Evolutionary conservation across 1,140 invertebrate species (phyloP).

Genomic region (Neodiprion pinetum): DNA sequence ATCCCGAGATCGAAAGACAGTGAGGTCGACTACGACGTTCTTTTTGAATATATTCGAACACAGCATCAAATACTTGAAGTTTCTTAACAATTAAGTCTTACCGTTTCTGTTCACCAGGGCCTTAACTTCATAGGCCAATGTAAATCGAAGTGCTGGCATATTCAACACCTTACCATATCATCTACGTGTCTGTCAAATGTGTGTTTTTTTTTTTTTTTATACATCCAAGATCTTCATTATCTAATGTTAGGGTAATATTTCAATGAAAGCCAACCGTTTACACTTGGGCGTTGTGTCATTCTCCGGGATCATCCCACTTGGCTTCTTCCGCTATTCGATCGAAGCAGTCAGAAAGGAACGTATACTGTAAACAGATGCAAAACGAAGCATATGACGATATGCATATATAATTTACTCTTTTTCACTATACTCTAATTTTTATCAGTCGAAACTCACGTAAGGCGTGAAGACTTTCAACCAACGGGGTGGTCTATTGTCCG

Average conservation of each 20-base stretch:
- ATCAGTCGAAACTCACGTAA: conserved; percentile 77
- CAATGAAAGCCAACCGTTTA: background rate
- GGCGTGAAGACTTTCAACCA: conserved; percentile 90
- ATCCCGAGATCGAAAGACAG: too few relatives aligned
- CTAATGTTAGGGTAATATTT: background rate
- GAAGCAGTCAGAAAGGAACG: conserved; percentile 93
- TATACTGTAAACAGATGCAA: conserved; percentile 75
- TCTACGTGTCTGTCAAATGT: background rate
- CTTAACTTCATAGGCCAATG: background rate
- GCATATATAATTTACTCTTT: conserved; percentile 20
- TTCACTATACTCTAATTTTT: background rate
- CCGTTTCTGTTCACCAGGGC: background rate
- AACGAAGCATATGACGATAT: conserved; percentile 22
- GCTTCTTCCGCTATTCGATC: conserved; percentile 91
- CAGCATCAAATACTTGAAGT: background rate
- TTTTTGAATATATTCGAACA: background rate
- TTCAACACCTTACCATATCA: background rate
- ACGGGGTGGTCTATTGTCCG: conserved; percentile 79
- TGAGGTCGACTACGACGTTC: too few relatives aligned
- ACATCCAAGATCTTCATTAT: background rate
- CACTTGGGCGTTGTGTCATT: conserved; percentile 59
- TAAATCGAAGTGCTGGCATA: background rate
- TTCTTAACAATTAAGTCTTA: background rate
- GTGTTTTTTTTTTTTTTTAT: background rate
- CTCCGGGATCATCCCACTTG: conserved; percentile 80